Evolutionary conservation across 2,113 vertebrate species (phyloP).

Genomic region (Syngnathus floridae): DNA sequence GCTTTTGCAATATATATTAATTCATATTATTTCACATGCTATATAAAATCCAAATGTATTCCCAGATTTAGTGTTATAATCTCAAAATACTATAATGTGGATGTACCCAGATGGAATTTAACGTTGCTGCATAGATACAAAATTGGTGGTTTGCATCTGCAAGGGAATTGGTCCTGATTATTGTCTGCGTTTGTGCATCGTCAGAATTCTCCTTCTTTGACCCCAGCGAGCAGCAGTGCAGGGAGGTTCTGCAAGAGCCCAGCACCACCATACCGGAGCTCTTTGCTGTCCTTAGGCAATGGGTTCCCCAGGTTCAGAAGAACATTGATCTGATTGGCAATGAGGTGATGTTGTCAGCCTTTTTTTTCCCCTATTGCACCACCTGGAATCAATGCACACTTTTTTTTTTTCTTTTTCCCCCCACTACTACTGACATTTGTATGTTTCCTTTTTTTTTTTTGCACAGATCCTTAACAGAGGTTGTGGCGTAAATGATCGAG

Average conservation of each 20-base stretch:
- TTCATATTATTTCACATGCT: not conserved
- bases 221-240: constrained; percentile 87
- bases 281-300: constrained; percentile 94
- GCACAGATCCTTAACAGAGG: constrained; percentile 89
- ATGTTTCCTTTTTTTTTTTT: constrained; percentile 21
- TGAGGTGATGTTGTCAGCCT: constrained; percentile 73
- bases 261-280: constrained; percentile 88
- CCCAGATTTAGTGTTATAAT: not conserved
- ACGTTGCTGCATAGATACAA: not conserved
- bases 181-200: not conserved
- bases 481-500: constrained; percentile 91
- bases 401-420: too few relatives aligned
- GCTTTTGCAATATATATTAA: too few relatives aligned
- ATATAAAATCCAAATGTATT: not conserved
- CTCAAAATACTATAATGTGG: not conserved
- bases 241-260: constrained; percentile 83
- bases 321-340: constrained; percentile 88
- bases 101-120: not conserved
- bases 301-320: constrained; percentile 97
- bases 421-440: too few relatives aligned
- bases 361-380: not conserved
- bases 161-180: not conserved
- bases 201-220: constrained; percentile 98
- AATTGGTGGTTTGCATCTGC: not conserved
- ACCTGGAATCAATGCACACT: too few relatives aligned